Evolutionary conservation across 1,140 invertebrate genomes (phyloP).

Genomic region (Macrosteles quadrilineatus): DNA sequence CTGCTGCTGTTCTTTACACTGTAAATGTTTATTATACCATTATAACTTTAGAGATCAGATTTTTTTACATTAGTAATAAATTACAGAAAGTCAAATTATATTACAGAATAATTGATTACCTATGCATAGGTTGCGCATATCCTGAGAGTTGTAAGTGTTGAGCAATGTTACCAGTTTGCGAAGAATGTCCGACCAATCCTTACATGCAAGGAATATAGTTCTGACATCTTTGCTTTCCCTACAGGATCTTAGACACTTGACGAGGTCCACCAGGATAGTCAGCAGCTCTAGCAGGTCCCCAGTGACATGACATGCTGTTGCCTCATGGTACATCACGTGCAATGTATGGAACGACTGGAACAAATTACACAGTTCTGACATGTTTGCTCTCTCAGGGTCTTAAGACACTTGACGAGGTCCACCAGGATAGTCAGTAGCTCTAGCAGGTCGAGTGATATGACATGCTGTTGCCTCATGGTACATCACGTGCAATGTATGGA

Average conservation of each 20-base stretch:
- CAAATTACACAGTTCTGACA: no score
- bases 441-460: conserved; percentile 80
- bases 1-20: no score
- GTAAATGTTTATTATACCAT: no score
- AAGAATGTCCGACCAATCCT: conserved; percentile 83
- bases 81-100: no score
- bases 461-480: conserved; percentile 91
- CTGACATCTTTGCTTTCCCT: conserved; percentile 66
- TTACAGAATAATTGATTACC: no score
- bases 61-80: no score
- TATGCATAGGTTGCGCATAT: conserved; percentile 76
- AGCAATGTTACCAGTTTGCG: conserved; percentile 83
- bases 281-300: conserved; percentile 82
- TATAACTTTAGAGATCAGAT: no score
- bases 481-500: conserved; percentile 90
- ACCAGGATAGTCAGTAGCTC: conserved; percentile 78
- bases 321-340: conserved; percentile 93
- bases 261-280: conserved; percentile 70
- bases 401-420: conserved; percentile 69
- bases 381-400: no score
- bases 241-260: conserved; percentile 66
- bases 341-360: conserved; percentile 80
- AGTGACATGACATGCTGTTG: conserved; percentile 83
- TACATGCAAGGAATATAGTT: conserved; percentile 63
- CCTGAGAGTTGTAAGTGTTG: conserved; percentile 87